Conservation (phyloP, 53 echinoderm and acorn worm species). For the Pentamera pediparva region DNA sequence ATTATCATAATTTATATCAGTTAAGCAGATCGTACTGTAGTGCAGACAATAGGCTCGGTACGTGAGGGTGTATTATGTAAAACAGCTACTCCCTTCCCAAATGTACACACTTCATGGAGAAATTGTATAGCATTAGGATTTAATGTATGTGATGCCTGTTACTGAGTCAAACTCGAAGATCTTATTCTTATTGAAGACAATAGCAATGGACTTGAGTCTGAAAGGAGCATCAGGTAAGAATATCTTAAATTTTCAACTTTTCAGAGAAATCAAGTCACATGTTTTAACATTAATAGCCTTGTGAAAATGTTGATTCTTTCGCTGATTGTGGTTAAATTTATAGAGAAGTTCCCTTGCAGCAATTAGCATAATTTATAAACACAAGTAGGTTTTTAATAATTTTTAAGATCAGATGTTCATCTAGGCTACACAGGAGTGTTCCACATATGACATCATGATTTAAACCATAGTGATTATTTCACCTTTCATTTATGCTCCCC, state of each 20-base stretch:
- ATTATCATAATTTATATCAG: slow-evolving; percentile 99
- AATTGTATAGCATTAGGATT: slow-evolving; percentile 28
- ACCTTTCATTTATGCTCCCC: neutral
- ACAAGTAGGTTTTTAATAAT: slow-evolving; percentile 64
- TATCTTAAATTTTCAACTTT: slow-evolving; percentile 15
- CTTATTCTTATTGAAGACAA: slow-evolving; percentile 19
- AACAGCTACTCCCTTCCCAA: slow-evolving; percentile 28
- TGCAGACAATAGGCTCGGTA: slow-evolving; percentile 27
- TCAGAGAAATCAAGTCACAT: no score
- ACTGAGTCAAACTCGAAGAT: no score
- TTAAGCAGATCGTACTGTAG: slow-evolving; percentile 30
- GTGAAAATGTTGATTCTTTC: no score
- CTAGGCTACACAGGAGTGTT: slow-evolving; percentile 54
- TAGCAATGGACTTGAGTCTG: slow-evolving; percentile 33
- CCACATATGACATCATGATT: slow-evolving; percentile 25
- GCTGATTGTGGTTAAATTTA: slow-evolving; percentile 32
- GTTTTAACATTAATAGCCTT: no score
- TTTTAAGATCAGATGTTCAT: slow-evolving; percentile 90
- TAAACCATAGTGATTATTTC: slow-evolving; percentile 25
- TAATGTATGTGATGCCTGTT: no score
- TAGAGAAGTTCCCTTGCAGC: slow-evolving; percentile 24
- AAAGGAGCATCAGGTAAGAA: slow-evolving; percentile 24
- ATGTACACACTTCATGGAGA: slow-evolving; percentile 17
- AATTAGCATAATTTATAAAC: slow-evolving; percentile 99
- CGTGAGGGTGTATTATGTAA: slow-evolving; percentile 34